Evolutionary conservation across 2,113 vertebrate species (phyloP).

Genomic region (Phrynocephalus versicolor): DNA sequence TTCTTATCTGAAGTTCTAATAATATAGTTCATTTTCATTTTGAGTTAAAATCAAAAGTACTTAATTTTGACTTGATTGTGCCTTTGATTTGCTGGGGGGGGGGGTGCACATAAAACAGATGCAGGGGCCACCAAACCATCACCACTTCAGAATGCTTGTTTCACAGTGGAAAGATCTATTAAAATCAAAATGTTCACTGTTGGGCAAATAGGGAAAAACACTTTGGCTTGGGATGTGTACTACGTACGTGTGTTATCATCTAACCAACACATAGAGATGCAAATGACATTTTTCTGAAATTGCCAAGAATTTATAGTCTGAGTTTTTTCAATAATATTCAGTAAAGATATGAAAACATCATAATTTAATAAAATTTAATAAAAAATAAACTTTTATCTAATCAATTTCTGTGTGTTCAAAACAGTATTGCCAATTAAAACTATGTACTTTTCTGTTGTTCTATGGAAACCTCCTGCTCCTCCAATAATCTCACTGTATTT

Average conservation of each 20-base stretch:
- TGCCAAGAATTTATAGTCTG: neutral
- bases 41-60: neutral
- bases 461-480: constrained; percentile 23
- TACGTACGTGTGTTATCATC: constrained; percentile 32
- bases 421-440: neutral
- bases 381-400: constrained; percentile 36
- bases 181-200: neutral
- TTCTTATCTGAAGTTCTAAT: neutral
- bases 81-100: neutral
- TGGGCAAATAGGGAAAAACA: neutral
- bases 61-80: neutral
- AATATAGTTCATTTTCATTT: neutral
- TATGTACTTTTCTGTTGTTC: constrained; percentile 49
- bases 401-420: constrained; percentile 57
- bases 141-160: neutral
- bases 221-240: constrained; percentile 19
- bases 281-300: constrained; percentile 34
- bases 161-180: neutral
- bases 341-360: constrained; percentile 15
- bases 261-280: constrained; percentile 39
- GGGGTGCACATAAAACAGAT: neutral
- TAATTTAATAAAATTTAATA: constrained; percentile 41
- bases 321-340: constrained; percentile 49
- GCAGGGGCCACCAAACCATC: neutral
- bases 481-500: neutral